Conservation (phyloP, 2,797 vertebrate species). For the Molossus molossus region DNA sequence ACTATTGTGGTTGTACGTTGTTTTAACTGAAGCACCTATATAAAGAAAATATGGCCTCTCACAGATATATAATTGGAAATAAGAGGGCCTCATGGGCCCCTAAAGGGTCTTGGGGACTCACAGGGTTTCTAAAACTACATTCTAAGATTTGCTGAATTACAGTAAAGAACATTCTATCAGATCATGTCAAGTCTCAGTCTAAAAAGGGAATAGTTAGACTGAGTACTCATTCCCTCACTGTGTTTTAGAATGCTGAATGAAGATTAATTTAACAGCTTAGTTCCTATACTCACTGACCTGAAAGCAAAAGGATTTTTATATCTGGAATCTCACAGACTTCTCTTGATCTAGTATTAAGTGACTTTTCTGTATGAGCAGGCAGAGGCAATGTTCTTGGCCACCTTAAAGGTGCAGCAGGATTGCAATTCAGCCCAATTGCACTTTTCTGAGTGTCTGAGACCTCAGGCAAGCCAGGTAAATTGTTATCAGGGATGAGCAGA, state of each 20-base stretch:
- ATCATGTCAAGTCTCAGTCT: slow-evolving; percentile 33
- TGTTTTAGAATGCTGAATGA: slow-evolving; percentile 46
- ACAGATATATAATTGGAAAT: neutral
- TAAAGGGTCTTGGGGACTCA: neutral
- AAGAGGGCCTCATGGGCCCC: neutral
- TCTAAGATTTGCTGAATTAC: slow-evolving; percentile 3
- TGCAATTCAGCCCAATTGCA: neutral
- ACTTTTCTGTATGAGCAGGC: neutral
- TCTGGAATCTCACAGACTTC: neutral
- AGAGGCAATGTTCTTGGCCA: neutral
- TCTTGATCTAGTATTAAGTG: neutral
- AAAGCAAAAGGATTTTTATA: slow-evolving; percentile 36
- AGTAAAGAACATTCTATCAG: neutral
- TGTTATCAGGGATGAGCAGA: neutral
- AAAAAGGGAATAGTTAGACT: neutral
- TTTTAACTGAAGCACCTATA: slow-evolving; percentile 29
- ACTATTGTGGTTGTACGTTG: neutral
- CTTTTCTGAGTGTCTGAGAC: neutral
- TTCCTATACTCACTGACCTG: slow-evolving; percentile 8
- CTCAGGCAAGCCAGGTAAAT: neutral
- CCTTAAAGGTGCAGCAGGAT: slow-evolving; percentile 28
- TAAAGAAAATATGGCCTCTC: neutral
- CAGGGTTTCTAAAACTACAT: neutral
- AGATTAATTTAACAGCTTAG: slow-evolving; percentile 27
- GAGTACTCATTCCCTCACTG: neutral